Evolutionary conservation across 2,113 vertebrate genomes (phyloP).

Genomic region (Castor canadensis): DNA sequence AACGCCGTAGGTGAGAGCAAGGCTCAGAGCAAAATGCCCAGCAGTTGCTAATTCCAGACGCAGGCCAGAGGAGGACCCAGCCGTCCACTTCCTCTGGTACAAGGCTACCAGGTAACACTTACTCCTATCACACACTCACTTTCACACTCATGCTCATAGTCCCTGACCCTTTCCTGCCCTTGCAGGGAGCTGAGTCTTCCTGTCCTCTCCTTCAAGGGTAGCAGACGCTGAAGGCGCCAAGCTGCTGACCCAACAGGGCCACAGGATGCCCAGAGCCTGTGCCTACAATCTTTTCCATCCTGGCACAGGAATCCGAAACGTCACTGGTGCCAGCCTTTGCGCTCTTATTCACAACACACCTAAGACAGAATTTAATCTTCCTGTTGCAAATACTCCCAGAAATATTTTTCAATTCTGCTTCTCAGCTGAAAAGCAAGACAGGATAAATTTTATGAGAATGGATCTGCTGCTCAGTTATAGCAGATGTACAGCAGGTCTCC

Average conservation of each 20-base stretch:
- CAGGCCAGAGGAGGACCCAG: neutral
- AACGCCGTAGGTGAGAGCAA: neutral
- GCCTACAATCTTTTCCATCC: neutral
- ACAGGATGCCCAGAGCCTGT: fast-evolving
- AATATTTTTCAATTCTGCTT: conserved; percentile 61
- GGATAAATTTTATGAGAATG: no score
- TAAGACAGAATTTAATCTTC: conserved; percentile 70
- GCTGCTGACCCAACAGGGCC: neutral
- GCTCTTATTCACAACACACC: neutral
- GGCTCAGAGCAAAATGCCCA: fast-evolving
- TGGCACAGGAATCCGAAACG: neutral
- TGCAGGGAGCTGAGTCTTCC: no score
- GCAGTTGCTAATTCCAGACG: neutral
- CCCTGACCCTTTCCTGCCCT: neutral
- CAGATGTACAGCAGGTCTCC: conserved; percentile 36
- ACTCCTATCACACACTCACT: neutral
- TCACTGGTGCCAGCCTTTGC: neutral
- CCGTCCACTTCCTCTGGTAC: fast-evolving
- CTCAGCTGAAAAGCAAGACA: conserved; percentile 43
- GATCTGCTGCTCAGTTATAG: conserved; percentile 46
- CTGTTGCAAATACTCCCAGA: conserved; percentile 57
- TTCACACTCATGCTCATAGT: neutral
- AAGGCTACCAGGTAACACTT: neutral
- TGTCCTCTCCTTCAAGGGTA: neutral
- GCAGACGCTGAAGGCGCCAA: neutral